These are phyloP conservation scores for Micromussa lordhowensis DNA, from an alignment of 92 coral and sea anemone species.

Conservation along the genomic window DNA sequence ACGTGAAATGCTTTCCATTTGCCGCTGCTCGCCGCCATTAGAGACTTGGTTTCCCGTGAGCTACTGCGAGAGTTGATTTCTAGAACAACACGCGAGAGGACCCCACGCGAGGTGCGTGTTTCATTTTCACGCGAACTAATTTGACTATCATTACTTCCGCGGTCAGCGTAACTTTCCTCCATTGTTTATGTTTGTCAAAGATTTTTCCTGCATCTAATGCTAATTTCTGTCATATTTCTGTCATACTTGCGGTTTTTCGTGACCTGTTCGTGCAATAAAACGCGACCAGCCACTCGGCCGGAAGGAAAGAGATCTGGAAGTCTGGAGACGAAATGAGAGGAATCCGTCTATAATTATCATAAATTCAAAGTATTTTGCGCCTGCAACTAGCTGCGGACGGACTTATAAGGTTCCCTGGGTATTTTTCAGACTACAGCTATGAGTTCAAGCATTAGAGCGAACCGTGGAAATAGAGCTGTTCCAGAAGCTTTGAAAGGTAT, in stretches of 20 bases:
- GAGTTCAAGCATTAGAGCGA: constrained; percentile 18
- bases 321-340: constrained; percentile 42
- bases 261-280: not conserved
- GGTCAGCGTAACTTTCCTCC: not conserved
- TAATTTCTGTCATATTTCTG: constrained; percentile 16
- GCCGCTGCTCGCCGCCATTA: constrained; percentile 80
- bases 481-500: constrained; percentile 33
- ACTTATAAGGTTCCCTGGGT: not conserved
- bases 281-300: constrained; percentile 37
- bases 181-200: not conserved
- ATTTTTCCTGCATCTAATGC: not conserved
- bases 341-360: not conserved
- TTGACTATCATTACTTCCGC: not conserved
- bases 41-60: constrained; percentile 71
- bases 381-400: not conserved
- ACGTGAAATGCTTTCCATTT: constrained; percentile 66
- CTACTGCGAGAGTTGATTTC: constrained; percentile 51
- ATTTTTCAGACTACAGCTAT: not conserved
- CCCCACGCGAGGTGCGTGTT: constrained; percentile 6
- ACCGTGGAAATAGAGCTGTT: constrained; percentile 3
- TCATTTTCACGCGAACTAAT: constrained; percentile 65
- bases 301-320: constrained; percentile 22
- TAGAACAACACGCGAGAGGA: constrained; percentile 48
- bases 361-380: constrained; percentile 32
- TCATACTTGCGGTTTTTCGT: not conserved